A percentile compares a stretch with the other conserved stretches of the same genome.
phyloP scores from a whole-genome alignment of 1,140 invertebrate genomes.

The Drosophila sturtevanti region DNA sequence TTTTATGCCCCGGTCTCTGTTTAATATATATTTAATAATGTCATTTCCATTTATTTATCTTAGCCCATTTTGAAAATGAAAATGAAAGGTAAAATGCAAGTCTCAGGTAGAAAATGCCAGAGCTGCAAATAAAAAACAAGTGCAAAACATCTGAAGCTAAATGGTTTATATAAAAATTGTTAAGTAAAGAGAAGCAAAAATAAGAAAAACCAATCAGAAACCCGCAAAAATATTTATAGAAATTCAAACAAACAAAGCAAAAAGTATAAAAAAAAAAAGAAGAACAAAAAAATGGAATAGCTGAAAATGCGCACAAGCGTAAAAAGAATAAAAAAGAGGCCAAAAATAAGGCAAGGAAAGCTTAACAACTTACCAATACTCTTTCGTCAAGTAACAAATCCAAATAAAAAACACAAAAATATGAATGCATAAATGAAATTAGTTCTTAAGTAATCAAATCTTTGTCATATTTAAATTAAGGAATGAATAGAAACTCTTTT shows the following conservation, averaged over 20 bases:
- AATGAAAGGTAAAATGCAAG: slow-evolving; percentile 24
- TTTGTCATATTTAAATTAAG: not conserved
- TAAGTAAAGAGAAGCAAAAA: slow-evolving; percentile 12
- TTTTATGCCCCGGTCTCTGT: slow-evolving; percentile 32
- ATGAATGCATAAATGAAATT: not conserved
- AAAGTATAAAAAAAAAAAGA: slow-evolving; percentile 22
- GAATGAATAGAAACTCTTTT: not conserved
- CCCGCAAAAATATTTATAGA: slow-evolving; percentile 75
- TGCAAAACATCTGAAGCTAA: slow-evolving; percentile 28
- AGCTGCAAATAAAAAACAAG: slow-evolving; percentile 49
- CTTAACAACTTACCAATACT: slow-evolving; percentile 32
- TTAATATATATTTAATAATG: slow-evolving; percentile 75
- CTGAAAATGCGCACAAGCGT: slow-evolving; percentile 74
- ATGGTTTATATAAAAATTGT: slow-evolving; percentile 4
- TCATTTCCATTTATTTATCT: not conserved
- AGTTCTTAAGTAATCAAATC: not conserved
- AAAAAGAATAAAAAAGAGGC: slow-evolving; percentile 51
- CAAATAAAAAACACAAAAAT: not conserved
- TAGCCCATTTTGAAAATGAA: not conserved
- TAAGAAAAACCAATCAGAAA: slow-evolving; percentile 31
- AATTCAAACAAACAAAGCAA: slow-evolving; percentile 50
- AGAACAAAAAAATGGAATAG: slow-evolving; percentile 46
- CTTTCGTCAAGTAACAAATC: not conserved
- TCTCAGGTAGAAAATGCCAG: slow-evolving; percentile 36
- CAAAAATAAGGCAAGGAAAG: not conserved